Evolutionary conservation across 2,888 invertebrate species (phyloP).

Genomic region (Dasypolia templi): DNA sequence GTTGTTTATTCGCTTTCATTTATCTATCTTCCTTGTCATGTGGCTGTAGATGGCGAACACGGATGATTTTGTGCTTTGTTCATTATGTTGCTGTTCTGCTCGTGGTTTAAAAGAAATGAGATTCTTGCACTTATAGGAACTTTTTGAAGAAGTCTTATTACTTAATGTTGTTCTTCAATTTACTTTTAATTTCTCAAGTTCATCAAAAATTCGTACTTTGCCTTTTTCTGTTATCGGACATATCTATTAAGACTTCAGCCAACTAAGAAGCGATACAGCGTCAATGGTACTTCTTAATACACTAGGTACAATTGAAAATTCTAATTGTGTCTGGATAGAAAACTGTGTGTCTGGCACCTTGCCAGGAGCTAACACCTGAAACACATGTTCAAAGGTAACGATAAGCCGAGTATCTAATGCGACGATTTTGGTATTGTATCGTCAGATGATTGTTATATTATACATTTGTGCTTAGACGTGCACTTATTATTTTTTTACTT

Average conservation of each 20-base stretch:
- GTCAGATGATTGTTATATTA: conserved; percentile 18
- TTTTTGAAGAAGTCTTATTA: background rate
- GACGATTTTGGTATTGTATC: conserved; percentile 20
- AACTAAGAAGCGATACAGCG: conserved; percentile 26
- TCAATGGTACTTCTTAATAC: conserved; percentile 18
- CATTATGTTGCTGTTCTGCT: background rate
- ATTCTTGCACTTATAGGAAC: background rate
- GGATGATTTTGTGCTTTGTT: conserved; percentile 37
- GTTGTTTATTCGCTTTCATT: conserved; percentile 61
- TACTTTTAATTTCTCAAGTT: background rate
- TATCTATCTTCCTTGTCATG: conserved; percentile 46
- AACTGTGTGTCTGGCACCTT: conserved; percentile 31
- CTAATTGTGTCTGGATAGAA: conserved; percentile 27
- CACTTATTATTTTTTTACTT: too few species aligned
- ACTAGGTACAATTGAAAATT: conserved; percentile 46
- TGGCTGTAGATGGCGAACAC: conserved; percentile 38
- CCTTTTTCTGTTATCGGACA: background rate
- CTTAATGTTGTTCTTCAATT: background rate
- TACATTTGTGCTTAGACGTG: background rate
- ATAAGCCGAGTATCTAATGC: conserved; percentile 17
- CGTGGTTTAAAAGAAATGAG: background rate
- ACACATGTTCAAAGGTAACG: conserved; percentile 39
- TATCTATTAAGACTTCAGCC: conserved; percentile 4
- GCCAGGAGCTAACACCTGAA: conserved; percentile 43
- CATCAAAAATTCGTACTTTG: background rate